Conservation (phyloP, 2,113 vertebrate species). For the Cheirogaleus medius region DNA sequence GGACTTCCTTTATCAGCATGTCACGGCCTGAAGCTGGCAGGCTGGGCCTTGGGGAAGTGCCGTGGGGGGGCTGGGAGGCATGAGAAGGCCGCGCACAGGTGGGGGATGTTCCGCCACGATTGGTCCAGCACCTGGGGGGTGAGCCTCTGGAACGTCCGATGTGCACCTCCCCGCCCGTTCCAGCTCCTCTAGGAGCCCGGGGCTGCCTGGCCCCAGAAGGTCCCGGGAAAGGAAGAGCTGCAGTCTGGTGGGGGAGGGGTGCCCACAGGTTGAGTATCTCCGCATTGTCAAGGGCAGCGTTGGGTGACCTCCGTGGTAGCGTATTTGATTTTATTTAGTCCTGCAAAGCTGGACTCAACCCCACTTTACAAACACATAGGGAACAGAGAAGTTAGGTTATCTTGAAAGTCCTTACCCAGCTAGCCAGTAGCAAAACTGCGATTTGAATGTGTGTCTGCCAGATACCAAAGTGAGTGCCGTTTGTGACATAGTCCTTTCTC, state of each 20-base stretch:
- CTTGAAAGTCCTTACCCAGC: not conserved
- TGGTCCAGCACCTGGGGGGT: not conserved
- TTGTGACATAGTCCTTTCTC: not conserved
- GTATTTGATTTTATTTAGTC: not conserved
- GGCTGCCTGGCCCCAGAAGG: not conserved
- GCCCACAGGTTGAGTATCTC: accelerated
- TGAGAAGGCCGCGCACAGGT: accelerated
- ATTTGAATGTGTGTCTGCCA: not conserved
- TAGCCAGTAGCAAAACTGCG: not conserved
- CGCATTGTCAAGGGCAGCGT: not conserved
- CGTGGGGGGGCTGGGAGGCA: not conserved
- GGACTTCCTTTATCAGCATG: not conserved
- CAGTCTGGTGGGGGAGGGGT: not conserved
- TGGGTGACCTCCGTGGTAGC: not conserved
- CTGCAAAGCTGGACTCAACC: not conserved
- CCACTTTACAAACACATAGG: not conserved
- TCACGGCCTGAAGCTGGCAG: accelerated
- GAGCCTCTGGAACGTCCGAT: not conserved
- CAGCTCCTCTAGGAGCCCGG: not conserved
- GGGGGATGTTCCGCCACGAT: no score
- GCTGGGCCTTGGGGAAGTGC: not conserved
- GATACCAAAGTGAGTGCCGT: not conserved
- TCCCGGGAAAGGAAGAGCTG: not conserved
- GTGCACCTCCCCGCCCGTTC: not conserved
- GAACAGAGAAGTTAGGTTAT: not conserved